Conservation (phyloP, 2,113 vertebrate species). For the Beaufortia kweichowensis region DNA sequence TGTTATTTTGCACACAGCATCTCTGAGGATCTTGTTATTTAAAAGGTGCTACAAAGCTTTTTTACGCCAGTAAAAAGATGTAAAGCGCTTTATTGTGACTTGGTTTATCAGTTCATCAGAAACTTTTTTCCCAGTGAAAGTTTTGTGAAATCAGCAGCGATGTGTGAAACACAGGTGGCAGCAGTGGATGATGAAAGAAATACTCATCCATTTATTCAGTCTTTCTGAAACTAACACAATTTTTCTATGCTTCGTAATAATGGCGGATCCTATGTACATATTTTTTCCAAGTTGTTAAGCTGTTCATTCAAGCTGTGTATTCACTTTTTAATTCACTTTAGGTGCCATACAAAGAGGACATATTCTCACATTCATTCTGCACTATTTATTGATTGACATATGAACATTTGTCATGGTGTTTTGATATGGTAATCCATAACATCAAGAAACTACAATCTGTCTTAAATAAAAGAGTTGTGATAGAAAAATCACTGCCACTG, state of each 20-base stretch:
- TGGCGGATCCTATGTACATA: too few relatives aligned
- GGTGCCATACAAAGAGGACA: background rate
- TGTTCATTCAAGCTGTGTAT: too few relatives aligned
- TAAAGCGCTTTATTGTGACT: background rate
- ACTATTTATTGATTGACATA: background rate
- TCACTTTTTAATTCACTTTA: background rate
- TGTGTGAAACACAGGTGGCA: constrained; percentile 1
- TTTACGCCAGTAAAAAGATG: background rate
- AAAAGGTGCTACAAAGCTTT: background rate
- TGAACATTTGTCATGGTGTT: background rate
- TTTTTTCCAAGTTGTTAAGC: too few relatives aligned
- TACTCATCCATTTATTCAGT: background rate
- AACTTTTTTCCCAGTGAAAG: background rate
- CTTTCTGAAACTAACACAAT: too few relatives aligned
- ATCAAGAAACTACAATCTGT: background rate
- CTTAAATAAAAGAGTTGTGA: background rate
- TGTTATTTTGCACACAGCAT: background rate
- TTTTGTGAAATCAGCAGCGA: background rate
- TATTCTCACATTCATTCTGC: background rate
- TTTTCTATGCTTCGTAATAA: too few relatives aligned
- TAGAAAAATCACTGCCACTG: background rate
- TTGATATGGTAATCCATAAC: background rate
- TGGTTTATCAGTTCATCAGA: constrained; percentile 9
- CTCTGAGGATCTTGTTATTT: background rate
- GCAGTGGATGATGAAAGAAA: background rate